Base-by-base conservation (phyloP, 2,888 invertebrate species). In the Hirtodrosophila confusa region DNA sequence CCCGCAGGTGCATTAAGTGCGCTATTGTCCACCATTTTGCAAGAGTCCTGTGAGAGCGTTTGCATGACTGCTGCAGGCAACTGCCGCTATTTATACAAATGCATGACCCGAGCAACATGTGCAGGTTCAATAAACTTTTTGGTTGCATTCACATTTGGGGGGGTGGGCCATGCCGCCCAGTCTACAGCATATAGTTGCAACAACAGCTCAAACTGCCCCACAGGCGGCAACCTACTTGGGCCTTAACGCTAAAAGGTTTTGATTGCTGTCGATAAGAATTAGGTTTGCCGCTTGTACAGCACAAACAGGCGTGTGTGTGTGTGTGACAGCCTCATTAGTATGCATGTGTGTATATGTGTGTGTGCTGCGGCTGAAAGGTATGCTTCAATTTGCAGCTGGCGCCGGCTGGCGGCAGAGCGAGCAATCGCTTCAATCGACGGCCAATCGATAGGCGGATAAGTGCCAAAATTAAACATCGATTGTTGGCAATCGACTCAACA, bases 51-150 rank as follows among this genome's bases (percentile, higher is more conserved):
- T 53, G 40, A 9, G n/a, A 47, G 44, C 61, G 40, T 54, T 71
- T 65, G 49, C 24, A 35, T 60, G 24, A 37, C 33, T 40, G 48
- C 53, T 43, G 56, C 73, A 37, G 44, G 47, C 60, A 47, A 48
- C 58, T 36, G 44, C 6, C 35, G 70, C 74, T 80, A 76, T 83
- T 86, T 83, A 83, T 83, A 83, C 69, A 35, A 31, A 11, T 31
- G 31, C 43, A 27, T 23, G 33, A 17, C 1, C 24, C 10, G 9
- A 12, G 36, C 44, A 12, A n/a, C 37, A 45, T 43, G 11, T 37
- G 41, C 45, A 49, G 88, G 88, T 87, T 88, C 88, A 87, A 83
- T 69, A 83, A 68, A 87, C 88, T 64, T 63, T 78, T 78, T 68
- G 72, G 66, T 36, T 72, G 69, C 69, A 78, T 48, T 45, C 48